Evolutionary conservation across 2,797 vertebrate species (phyloP).

Genomic region (Orientallactaga sibirica): DNA sequence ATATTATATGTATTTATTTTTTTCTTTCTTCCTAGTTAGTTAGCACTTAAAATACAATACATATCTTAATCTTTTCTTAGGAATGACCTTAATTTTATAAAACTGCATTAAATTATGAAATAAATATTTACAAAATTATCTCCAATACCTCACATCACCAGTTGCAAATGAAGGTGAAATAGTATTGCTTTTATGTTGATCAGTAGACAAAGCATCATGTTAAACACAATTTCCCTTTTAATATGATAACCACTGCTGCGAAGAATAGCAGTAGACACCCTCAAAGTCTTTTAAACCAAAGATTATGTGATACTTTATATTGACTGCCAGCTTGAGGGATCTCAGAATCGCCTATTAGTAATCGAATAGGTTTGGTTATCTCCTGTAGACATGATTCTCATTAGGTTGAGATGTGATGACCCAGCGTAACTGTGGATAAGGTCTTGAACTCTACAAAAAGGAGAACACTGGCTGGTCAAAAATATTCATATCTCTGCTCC

Average conservation of each 20-base stretch:
- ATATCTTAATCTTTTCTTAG: not conserved
- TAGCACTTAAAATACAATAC: not conserved
- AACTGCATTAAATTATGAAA: slow-evolving; percentile 1
- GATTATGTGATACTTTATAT: not conserved
- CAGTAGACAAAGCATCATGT: not conserved
- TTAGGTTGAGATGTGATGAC: too few species aligned
- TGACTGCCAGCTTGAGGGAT: too few species aligned
- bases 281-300: slow-evolving; percentile 52
- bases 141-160: slow-evolving; percentile 10
- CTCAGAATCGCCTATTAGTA: too few species aligned
- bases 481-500: too few species aligned
- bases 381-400: too few species aligned
- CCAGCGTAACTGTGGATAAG: too few species aligned
- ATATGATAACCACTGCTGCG: not conserved
- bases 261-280: not conserved
- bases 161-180: not conserved
- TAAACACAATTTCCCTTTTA: not conserved
- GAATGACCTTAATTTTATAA: not conserved
- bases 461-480: too few species aligned
- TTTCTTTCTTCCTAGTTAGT: not conserved
- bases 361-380: too few species aligned
- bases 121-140: slow-evolving; percentile 4
- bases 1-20: not conserved
- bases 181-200: not conserved
- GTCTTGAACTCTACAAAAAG: too few species aligned